Evolutionary conservation across 2,888 invertebrate genomes (phyloP).

Genomic region (Pinctada fucata): DNA sequence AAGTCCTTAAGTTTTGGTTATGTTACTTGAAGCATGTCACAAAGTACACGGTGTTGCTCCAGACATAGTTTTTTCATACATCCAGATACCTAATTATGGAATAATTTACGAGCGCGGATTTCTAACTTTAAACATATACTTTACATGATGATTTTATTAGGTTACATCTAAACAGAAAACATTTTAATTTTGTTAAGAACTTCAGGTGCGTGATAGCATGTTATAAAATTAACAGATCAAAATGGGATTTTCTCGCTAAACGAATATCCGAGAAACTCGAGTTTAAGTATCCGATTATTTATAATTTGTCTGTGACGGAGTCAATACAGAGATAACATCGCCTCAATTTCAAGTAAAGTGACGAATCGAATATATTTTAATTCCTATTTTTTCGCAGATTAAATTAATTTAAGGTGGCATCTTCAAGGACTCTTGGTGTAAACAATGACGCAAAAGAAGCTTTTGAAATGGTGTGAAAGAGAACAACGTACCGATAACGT

Average conservation of each 20-base stretch:
- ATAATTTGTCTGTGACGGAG: no score
- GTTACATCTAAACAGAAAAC: neutral
- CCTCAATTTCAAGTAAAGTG: no score
- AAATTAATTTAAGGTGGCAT: no score
- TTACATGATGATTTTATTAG: constrained; percentile 16
- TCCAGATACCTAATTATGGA: constrained; percentile 29
- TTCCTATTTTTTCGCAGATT: no score
- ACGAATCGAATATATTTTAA: no score
- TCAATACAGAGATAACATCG: no score
- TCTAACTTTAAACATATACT: constrained; percentile 6
- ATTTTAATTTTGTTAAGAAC: neutral
- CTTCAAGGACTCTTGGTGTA: neutral
- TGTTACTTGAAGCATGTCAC: constrained; percentile 24
- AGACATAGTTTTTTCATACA: neutral
- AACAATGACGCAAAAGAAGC: neutral
- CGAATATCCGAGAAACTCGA: no score
- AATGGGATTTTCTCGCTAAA: no score
- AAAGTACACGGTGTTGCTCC: neutral
- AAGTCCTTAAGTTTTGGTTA: constrained; percentile 1
- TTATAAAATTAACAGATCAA: no score
- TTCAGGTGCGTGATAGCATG: no score
- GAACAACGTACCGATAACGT: neutral
- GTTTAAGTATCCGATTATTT: no score
- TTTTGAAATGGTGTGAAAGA: neutral
- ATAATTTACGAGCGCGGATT: constrained; percentile 30